Base-by-base conservation (phyloP, 2,888 invertebrate genomes). In the Neria commutata region DNA sequence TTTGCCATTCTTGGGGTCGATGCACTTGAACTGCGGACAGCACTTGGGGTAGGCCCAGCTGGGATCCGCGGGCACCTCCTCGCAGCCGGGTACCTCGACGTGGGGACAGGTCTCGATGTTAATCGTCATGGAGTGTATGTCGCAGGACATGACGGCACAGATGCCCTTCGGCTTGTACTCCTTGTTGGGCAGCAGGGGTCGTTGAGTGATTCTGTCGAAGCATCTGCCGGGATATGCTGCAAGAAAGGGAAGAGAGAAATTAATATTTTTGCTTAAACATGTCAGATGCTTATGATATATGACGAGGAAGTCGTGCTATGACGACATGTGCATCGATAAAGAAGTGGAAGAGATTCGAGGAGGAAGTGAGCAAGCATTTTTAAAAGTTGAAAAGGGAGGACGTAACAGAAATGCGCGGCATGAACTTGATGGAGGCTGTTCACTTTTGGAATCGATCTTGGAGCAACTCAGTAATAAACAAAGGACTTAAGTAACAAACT, bases 121-220 rank as follows among this genome's bases (percentile, higher is more conserved):
- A 58, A 81, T 80, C 55, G 73, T 71, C 55, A 72, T 73, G 47
- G 73, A 65, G 48, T 72, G 63, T 63, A 77, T 71, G 69, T 80
- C 76, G 70, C 81, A 81, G 60, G 76, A 78, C 77, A 81, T 76
- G 26, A 74, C 71, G 49, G 81, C 81, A 62, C 81, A 81, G 61
- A 81, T 78, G 67, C 81, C 81, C 72, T 80, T 81, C 66, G 80
- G 80, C 63, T 74, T 77, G 69, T 81, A 81, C 60, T 80, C 81
- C 72, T 81, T 81, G 63, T 74, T 68, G 56, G 80, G 81, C 51
- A 80, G 67, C 76, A 81, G 72, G 65, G 72, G 67, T 53, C 75
- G 75, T 56, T 73, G 74, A 57, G 80, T 80, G 34, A 81, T 67
- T 69, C 73, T 81, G 67, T 81, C 80, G 70, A 70, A 79, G 69